Percentiles rank a stretch among this genome's conserved stretches.
phyloP scores from a whole-genome alignment of 2,797 vertebrate genomes.

The Chelonia mydas region DNA sequence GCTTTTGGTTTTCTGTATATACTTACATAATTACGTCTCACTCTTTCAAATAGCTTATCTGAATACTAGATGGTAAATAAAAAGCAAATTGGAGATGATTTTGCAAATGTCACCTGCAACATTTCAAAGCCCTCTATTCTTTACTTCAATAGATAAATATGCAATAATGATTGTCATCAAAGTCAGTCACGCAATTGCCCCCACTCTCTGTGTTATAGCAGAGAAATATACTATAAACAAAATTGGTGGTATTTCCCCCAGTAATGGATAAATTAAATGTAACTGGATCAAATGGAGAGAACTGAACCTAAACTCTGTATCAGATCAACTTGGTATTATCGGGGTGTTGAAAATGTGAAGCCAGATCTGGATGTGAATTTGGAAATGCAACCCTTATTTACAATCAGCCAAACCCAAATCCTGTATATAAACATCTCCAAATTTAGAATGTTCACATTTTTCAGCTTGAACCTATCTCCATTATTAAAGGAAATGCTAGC shows the following conservation, averaged over 20 bases:
- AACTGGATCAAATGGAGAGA: not conserved
- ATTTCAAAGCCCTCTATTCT: constrained; percentile 23
- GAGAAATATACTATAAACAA: not conserved
- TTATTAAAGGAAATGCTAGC: not conserved
- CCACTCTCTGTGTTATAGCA: not conserved
- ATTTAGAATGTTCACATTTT: not conserved
- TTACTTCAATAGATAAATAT: constrained; percentile 37
- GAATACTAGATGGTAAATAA: constrained; percentile 67
- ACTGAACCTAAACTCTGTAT: not conserved
- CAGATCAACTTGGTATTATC: fast-evolving
- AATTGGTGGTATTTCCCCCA: fast-evolving
- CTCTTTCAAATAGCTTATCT: constrained; percentile 56
- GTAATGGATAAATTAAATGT: fast-evolving
- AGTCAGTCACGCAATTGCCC: not conserved
- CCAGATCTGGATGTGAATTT: fast-evolving
- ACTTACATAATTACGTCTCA: constrained; percentile 64
- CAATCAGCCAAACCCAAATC: not conserved
- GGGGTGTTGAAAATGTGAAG: too few relatives aligned
- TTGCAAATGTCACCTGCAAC: constrained; percentile 54
- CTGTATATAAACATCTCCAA: not conserved
- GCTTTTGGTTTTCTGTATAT: constrained; percentile 37
- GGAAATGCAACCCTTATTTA: not conserved
- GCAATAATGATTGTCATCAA: constrained; percentile 33
- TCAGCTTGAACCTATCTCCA: not conserved
- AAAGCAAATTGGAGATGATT: constrained; percentile 61